phyloP scores from a whole-genome alignment of 2,888 invertebrate genomes.

The Odontocolon sp. region DNA sequence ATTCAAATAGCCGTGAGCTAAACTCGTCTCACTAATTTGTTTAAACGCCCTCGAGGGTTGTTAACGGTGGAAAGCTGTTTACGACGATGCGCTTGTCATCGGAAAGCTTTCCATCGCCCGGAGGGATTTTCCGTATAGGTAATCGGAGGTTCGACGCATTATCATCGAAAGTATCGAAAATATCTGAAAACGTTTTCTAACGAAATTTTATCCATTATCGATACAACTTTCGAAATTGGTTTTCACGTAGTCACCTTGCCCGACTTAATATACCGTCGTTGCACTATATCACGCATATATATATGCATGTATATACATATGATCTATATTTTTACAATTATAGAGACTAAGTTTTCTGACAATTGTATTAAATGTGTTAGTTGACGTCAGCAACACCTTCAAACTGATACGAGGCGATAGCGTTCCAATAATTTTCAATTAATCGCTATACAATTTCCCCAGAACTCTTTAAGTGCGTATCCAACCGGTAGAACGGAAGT shows the following conservation, averaged over 20 bases:
- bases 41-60: constrained; percentile 7
- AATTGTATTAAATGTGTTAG: too few species aligned
- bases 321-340: not conserved
- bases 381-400: too few species aligned
- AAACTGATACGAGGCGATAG: too few species aligned
- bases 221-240: not conserved
- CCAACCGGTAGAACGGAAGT: too few species aligned
- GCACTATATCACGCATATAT: not conserved
- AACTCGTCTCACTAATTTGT: constrained; percentile 28
- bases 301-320: not conserved
- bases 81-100: not conserved
- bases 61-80: constrained; percentile 31
- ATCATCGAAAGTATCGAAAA: constrained; percentile 4
- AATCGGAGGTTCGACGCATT: not conserved
- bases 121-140: constrained; percentile 5
- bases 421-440: too few species aligned
- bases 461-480: too few species aligned
- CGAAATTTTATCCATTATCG: constrained; percentile 1
- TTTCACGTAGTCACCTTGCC: too few species aligned
- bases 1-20: constrained; percentile 22
- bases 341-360: too few species aligned
- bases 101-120: constrained; percentile 38
- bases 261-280: not conserved
- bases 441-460: too few species aligned
- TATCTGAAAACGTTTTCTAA: not conserved